Evolutionary conservation across 1,140 invertebrate species (phyloP), one percentile per base, ranked within the genome.

Genomic region (Bombus ignitus): DNA sequence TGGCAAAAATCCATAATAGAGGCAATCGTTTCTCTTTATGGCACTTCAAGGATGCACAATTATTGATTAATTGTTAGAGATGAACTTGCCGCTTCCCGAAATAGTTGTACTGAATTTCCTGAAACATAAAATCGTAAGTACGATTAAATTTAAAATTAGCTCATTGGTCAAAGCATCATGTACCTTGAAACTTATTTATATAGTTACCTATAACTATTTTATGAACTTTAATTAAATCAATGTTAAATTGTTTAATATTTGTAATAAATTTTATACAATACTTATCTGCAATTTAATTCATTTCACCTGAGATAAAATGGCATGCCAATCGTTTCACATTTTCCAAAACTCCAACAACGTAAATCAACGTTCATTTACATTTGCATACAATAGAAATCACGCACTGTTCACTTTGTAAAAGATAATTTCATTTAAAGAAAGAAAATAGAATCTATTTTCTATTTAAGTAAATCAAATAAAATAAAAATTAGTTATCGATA

Each of bases 31-130:
- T 86, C 81, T 88, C 59, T 83, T 79, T 74, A 87, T 77, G 57
- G 75, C 75, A 72, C 66, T 83, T 53, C 81, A 87, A 83, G 81
- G 72, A 70, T 80, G 75, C 71, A 59, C 73, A 42, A 82, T 68
- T 71, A 88, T 80, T 18, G 81, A 81, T 83, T 84, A 75, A 78
- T 74, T 32, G 81, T 87, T 87, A 76, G n/a, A 82, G 83, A 66
- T 66, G 79, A 82, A 42, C 62, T 62, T 37, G 37, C 53, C 44
- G 75, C 15, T 28, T 77, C 53, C 37, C 68, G 32, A 85, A 72
- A 85, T 80, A 73, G 68, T 53, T 42, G 59, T 59, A 85, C 68
- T 57, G 84, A 70, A 73, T 70, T 70, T 42, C 53, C 84, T 86
- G 84, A 82, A 86, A 86, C 79, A 86, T 39, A 71, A 79, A 81